phyloP scores from a whole-genome alignment of 2,888 invertebrate species.

The Protodeltote pygarga region DNA sequence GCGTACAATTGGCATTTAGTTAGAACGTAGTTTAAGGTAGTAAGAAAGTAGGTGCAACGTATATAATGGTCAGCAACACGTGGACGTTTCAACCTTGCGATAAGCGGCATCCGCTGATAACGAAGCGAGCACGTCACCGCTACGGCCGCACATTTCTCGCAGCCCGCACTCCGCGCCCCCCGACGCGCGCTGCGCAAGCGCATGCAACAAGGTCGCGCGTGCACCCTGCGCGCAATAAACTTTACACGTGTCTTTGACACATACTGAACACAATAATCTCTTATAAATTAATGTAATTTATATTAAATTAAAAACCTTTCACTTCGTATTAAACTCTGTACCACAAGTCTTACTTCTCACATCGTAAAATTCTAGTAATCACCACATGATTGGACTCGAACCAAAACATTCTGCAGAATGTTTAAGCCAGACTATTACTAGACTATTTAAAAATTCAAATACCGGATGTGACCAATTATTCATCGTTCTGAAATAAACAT shows the following conservation, averaged over 20 bases:
- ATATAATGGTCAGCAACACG: slow-evolving; percentile 68
- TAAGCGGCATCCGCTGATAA: slow-evolving; percentile 79
- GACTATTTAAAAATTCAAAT: slow-evolving; percentile 35
- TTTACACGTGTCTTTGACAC: slow-evolving; percentile 71
- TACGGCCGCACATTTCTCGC: slow-evolving; percentile 72
- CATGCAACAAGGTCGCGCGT: slow-evolving; percentile 65
- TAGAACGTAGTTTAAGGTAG: slow-evolving; percentile 40
- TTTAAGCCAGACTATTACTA: slow-evolving; percentile 32
- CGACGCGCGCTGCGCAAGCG: slow-evolving; percentile 44
- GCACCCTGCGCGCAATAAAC: slow-evolving; percentile 64
- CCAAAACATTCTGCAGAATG: slow-evolving; percentile 10
- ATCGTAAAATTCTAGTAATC: slow-evolving; percentile 1
- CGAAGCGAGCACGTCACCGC: slow-evolving; percentile 60
- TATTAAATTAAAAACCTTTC: slow-evolving; percentile 16
- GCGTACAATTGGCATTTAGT: slow-evolving; percentile 7
- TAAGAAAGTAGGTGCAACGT: slow-evolving; percentile 30
- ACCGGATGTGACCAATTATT: slow-evolving; percentile 48
- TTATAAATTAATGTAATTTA: slow-evolving; percentile 19
- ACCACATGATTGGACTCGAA: not conserved
- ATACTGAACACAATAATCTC: slow-evolving; percentile 40
- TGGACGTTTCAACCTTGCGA: slow-evolving; percentile 74
- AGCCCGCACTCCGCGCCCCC: slow-evolving; percentile 34
- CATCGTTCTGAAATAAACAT: slow-evolving; percentile 44
- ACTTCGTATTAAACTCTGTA: slow-evolving; percentile 9
- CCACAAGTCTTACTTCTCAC: slow-evolving; percentile 1